Percentiles rank a stretch among this genome's conserved stretches.
phyloP scores from a whole-genome alignment of 2,113 vertebrate species.

The Myiozetetes cayanensis region DNA sequence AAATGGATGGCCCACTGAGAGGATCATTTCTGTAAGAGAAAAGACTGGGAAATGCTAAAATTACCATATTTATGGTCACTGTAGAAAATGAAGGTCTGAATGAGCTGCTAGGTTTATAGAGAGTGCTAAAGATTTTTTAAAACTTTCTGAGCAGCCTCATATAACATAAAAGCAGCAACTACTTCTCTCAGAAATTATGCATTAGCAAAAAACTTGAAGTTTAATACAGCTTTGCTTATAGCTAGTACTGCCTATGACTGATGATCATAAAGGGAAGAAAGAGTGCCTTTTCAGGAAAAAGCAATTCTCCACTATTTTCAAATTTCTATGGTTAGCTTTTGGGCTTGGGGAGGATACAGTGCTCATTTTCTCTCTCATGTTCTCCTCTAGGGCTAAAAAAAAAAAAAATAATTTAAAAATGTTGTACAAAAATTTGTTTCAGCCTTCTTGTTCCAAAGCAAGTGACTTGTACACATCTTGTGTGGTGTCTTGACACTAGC shows the following conservation, averaged over 20 bases:
- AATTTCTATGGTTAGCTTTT: rapidly evolving
- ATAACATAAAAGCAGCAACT: background rate
- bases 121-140: conserved; percentile 9
- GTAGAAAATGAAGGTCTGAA: conserved; percentile 36
- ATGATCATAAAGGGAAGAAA: background rate
- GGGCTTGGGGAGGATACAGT: rapidly evolving
- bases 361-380: background rate
- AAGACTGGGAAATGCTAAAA: conserved; percentile 86
- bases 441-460: background rate
- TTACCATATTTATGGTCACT: conserved; percentile 84
- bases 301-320: rapidly evolving
- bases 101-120: conserved; percentile 16
- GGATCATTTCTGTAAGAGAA: conserved; percentile 61
- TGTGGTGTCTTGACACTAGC: background rate
- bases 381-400: background rate
- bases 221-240: background rate
- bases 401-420: background rate
- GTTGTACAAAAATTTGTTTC: background rate
- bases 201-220: background rate
- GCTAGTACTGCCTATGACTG: background rate
- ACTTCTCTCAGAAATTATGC: background rate
- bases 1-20: conserved; percentile 52
- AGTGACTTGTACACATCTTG: background rate
- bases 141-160: background rate
- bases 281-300: background rate